A percentile compares a stretch with the other conserved stretches of the same genome.
These are phyloP conservation scores for Sympetrum striolatum DNA, from an alignment of 2,888 invertebrate genomes.

Conservation along the genomic window DNA sequence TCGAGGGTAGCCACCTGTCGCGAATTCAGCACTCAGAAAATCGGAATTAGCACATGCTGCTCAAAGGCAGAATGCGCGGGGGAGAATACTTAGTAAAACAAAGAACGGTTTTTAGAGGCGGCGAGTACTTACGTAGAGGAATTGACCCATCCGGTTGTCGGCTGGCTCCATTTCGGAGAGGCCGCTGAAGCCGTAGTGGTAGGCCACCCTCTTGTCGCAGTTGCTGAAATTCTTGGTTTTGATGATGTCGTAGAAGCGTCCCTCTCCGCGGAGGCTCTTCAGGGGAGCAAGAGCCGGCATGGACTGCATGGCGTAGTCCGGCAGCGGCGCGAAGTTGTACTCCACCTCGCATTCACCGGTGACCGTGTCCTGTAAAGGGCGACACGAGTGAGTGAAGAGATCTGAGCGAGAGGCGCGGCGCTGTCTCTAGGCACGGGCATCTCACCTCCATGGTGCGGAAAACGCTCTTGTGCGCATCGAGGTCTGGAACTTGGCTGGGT, in stretches of 20 bases:
- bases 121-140: constrained; percentile 59
- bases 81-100: too few species aligned
- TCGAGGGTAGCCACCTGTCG: too few species aligned
- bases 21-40: too few species aligned
- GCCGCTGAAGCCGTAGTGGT: constrained; percentile 70
- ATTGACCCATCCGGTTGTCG: constrained; percentile 62
- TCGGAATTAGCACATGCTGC: too few species aligned
- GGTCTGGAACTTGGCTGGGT: constrained; percentile 54
- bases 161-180: constrained; percentile 64
- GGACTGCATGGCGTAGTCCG: constrained; percentile 64
- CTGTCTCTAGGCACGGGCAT: background rate
- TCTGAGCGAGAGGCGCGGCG: too few species aligned
- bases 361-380: constrained; percentile 62
- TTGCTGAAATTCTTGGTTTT: constrained; percentile 72
- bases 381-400: background rate
- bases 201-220: constrained; percentile 68
- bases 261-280: constrained; percentile 58
- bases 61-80: too few species aligned
- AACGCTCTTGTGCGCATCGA: constrained; percentile 62
- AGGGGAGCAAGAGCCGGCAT: constrained; percentile 64
- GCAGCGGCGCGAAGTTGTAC: constrained; percentile 71
- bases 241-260: constrained; percentile 66
- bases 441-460: constrained; percentile 71
- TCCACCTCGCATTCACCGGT: constrained; percentile 74
- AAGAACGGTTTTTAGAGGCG: too few species aligned